Conservation (phyloP, 2,888 invertebrate genomes). For the Drosophila robusta region DNA sequence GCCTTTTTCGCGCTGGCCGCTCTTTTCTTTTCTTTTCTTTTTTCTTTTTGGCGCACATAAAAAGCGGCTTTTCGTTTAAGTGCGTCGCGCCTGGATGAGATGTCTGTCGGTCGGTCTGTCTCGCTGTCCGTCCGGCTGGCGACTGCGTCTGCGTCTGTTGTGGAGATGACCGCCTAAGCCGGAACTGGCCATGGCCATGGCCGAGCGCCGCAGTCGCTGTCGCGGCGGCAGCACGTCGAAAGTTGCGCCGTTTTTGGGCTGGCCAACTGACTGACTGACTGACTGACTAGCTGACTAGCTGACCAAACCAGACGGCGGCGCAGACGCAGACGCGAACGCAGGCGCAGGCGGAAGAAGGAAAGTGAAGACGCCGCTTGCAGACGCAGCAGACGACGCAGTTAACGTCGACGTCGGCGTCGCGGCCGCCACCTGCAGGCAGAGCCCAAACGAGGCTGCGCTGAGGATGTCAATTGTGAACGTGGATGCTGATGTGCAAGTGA, state of each 20-base stretch:
- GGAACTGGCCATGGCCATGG: constrained; percentile 70
- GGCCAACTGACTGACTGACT: constrained; percentile 58
- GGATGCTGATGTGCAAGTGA: constrained; percentile 23
- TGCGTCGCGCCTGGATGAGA: constrained; percentile 65
- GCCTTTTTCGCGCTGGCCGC: constrained; percentile 56
- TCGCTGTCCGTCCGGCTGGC: constrained; percentile 14
- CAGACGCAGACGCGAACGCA: constrained; percentile 14
- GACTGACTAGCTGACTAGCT: constrained; percentile 43
- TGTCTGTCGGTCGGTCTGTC: constrained; percentile 21
- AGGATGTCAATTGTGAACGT: constrained; percentile 58
- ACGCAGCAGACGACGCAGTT: too few species aligned
- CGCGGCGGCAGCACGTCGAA: constrained; percentile 58
- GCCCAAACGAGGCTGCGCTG: constrained; percentile 25
- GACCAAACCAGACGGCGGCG: constrained; percentile 42
- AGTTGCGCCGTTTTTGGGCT: constrained; percentile 79
- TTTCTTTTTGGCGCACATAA: constrained; percentile 60
- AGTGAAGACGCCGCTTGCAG: constrained; percentile 49
- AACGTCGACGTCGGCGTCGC: constrained; percentile 15
- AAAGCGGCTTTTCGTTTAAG: constrained; percentile 71
- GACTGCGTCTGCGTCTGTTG: constrained; percentile 23
- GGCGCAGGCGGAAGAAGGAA: constrained; percentile 74
- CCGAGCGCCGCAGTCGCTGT: constrained; percentile 34
- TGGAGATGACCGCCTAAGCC: constrained; percentile 65
- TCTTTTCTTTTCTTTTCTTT: constrained; percentile 47
- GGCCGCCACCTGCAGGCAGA: constrained; percentile 31